Evolutionary conservation across 2,797 vertebrate genomes (phyloP).

Genomic region (Fundulus diaphanus): DNA sequence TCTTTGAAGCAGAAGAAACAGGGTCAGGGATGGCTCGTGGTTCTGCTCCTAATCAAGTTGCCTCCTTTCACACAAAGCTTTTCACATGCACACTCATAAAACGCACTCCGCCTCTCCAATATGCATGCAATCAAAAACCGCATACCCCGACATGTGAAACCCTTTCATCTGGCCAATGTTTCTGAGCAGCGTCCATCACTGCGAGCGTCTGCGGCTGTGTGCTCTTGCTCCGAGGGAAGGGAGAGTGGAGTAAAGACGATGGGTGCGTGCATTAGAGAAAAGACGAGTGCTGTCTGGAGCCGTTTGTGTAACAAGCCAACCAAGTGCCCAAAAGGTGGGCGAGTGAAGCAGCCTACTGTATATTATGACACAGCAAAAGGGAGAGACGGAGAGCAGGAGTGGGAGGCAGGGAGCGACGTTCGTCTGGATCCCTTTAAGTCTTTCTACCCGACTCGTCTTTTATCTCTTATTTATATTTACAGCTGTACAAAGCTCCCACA

Average conservation of each 20-base stretch:
- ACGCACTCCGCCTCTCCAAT: constrained; percentile 14
- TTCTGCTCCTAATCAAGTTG: constrained; percentile 45
- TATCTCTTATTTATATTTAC: constrained; percentile 11
- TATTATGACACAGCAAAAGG: constrained; percentile 38
- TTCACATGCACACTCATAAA: constrained; percentile 32
- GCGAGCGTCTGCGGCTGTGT: constrained; percentile 30
- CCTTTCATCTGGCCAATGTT: constrained; percentile 66
- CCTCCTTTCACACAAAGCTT: constrained; percentile 37
- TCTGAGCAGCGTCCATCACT: constrained; percentile 73
- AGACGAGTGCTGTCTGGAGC: constrained; percentile 42
- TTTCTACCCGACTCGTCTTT: constrained; percentile 19
- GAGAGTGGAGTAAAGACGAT: constrained; percentile 27
- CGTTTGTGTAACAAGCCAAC: constrained; percentile 51
- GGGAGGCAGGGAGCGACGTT: constrained; percentile 39
- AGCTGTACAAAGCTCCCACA: neutral
- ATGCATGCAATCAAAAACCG: constrained; percentile 47
- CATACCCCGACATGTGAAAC: constrained; percentile 68
- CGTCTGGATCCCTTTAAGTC: constrained; percentile 34
- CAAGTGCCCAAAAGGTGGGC: constrained; percentile 58
- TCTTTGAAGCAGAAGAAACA: constrained; percentile 44
- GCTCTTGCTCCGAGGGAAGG: constrained; percentile 44
- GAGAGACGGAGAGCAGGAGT: constrained; percentile 16
- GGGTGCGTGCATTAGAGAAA: constrained; percentile 45
- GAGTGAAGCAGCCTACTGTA: constrained; percentile 39
- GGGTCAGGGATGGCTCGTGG: constrained; percentile 36